A percentile compares a stretch with the other conserved stretches of the same genome.
Conservation (phyloP, 2,113 vertebrate genomes). For the Fregetta grallaria region DNA sequence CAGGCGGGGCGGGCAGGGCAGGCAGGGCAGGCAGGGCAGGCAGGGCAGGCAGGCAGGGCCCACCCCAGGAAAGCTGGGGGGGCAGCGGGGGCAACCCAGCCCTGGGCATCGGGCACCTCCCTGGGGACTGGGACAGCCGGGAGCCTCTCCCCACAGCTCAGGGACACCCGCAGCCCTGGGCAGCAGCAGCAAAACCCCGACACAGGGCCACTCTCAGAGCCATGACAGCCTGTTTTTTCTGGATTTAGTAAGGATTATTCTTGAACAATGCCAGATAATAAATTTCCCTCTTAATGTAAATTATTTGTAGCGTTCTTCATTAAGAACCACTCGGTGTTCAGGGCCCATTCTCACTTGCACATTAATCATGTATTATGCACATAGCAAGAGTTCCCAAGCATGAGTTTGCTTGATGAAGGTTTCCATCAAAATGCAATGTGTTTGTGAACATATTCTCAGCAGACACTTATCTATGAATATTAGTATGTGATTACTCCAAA, state of each 20-base stretch:
- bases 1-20: background rate
- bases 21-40: background rate
- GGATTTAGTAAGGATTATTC: background rate
- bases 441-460: background rate
- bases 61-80: background rate
- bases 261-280: background rate
- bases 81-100: background rate
- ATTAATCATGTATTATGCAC: background rate
- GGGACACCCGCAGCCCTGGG: rapidly evolving
- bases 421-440: background rate
- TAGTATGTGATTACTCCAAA: background rate
- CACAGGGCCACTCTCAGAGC: rapidly evolving
- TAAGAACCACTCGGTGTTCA: background rate
- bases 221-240: background rate
- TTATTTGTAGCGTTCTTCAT: background rate
- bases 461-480: background rate
- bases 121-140: too few species aligned
- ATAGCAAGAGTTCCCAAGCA: background rate
- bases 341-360: background rate
- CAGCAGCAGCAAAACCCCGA: background rate
- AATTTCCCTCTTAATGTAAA: background rate
- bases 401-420: background rate
- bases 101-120: rapidly evolving
- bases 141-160: background rate
- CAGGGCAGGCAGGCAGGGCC: too few species aligned